Conservation (phyloP, 2,113 vertebrate species). For the Odontesthes bonariensis region DNA sequence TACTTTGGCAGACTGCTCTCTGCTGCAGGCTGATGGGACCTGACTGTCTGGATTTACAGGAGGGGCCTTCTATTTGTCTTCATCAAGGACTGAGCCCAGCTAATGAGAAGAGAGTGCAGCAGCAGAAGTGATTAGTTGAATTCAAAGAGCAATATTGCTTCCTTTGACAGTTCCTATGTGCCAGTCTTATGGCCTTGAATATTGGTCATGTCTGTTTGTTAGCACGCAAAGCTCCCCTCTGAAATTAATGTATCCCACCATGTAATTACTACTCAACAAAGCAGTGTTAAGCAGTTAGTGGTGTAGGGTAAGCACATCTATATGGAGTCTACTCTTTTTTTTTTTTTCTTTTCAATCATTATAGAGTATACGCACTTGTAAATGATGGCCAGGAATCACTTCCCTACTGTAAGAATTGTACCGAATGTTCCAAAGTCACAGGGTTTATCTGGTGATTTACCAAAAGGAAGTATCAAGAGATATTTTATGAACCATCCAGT, state of each 20-base stretch:
- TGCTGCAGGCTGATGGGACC: slow-evolving; percentile 65
- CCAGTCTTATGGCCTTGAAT: slow-evolving; percentile 19
- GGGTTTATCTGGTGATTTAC: too few species aligned
- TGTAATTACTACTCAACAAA: not conserved
- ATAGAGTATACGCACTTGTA: too few species aligned
- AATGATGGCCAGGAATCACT: too few species aligned
- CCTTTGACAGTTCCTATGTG: slow-evolving; percentile 49
- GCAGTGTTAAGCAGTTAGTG: not conserved
- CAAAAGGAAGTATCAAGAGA: too few species aligned
- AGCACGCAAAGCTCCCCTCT: not conserved
- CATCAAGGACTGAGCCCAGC: slow-evolving; percentile 56
- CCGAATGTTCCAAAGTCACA: too few species aligned
- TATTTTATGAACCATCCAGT: too few species aligned
- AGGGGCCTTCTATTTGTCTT: slow-evolving; percentile 66
- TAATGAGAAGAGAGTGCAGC: slow-evolving; percentile 61
- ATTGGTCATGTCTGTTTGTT: slow-evolving; percentile 11
- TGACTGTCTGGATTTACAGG: slow-evolving; percentile 63
- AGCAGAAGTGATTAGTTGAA: slow-evolving; percentile 61
- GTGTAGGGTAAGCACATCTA: not conserved
- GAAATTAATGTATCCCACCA: not conserved
- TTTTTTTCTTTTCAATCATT: too few species aligned
- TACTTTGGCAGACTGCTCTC: slow-evolving; percentile 63
- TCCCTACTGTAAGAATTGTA: too few species aligned
- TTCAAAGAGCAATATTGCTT: slow-evolving; percentile 48
- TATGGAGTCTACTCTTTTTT: too few species aligned